Conservation (phyloP, 2,797 vertebrate species). For the Psittacula derbiana region DNA sequence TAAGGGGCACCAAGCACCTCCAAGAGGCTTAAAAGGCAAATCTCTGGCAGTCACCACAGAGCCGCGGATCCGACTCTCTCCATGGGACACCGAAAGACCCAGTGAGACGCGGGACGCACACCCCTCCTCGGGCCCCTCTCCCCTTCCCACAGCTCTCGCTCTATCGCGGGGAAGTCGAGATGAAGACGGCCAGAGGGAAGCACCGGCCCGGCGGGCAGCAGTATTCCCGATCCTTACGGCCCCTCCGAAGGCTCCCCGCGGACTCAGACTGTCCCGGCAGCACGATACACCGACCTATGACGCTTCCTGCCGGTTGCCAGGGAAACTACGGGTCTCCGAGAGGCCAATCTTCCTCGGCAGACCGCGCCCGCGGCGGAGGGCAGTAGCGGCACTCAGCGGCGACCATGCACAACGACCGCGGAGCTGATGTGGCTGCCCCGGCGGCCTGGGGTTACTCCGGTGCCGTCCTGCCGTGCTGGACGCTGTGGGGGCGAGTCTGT, state of each 20-base stretch:
- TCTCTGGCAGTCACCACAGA: not conserved
- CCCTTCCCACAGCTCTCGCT: not conserved
- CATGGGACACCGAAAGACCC: fast-evolving
- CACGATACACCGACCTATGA: not conserved
- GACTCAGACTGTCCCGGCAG: not conserved
- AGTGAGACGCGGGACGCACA: not conserved
- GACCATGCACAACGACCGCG: fast-evolving
- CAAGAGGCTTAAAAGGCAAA: not conserved
- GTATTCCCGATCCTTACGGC: not conserved
- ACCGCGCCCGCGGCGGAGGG: not conserved
- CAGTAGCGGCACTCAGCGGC: not conserved
- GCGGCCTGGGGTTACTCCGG: fast-evolving
- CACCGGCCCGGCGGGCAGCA: not conserved
- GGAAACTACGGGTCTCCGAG: constrained; percentile 26
- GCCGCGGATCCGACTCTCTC: not conserved
- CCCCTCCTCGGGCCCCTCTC: not conserved
- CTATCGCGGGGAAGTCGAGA: not conserved
- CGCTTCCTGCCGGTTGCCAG: constrained; percentile 27
- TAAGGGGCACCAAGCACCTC: not conserved
- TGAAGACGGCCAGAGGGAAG: not conserved
- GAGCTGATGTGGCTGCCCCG: fast-evolving
- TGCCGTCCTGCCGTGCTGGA: fast-evolving
- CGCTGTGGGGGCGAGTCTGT: not conserved
- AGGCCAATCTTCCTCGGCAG: not conserved
- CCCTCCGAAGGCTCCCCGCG: not conserved